Evolutionary conservation across 2,797 vertebrate genomes (phyloP).

Genomic region (Halcyon badia): DNA sequence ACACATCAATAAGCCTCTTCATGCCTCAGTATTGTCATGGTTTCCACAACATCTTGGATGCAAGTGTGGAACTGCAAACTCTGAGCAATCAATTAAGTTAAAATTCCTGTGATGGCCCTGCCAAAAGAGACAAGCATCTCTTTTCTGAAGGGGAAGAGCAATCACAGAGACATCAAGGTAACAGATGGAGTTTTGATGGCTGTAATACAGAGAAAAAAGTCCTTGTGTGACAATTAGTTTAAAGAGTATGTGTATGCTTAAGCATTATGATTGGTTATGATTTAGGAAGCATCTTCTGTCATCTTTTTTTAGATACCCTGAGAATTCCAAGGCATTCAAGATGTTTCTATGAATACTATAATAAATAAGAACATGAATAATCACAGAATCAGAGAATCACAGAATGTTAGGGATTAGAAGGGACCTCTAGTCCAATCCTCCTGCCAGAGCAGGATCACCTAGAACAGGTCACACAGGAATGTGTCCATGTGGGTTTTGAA

Average conservation of each 20-base stretch:
- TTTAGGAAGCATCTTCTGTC: background rate
- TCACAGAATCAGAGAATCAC: no score
- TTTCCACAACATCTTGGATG: background rate
- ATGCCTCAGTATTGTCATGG: background rate
- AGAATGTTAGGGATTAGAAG: no score
- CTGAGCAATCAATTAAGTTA: background rate
- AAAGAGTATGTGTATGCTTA: background rate
- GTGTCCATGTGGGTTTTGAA: no score
- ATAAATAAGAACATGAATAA: background rate
- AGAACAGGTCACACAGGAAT: no score
- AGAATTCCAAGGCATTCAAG: background rate
- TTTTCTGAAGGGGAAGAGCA: background rate
- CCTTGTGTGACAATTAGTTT: background rate
- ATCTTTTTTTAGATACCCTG: background rate
- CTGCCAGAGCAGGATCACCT: no score
- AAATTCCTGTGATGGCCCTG: background rate
- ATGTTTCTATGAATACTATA: background rate
- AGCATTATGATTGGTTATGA: background rate
- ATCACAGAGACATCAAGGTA: background rate
- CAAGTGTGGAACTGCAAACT: background rate
- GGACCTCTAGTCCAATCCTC: no score
- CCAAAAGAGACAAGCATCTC: background rate
- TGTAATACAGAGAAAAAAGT: background rate
- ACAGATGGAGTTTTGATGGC: background rate
- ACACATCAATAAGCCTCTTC: background rate